Evolutionary conservation across 2,888 invertebrate species (phyloP).

Genomic region (Bhutanitis thaidina): DNA sequence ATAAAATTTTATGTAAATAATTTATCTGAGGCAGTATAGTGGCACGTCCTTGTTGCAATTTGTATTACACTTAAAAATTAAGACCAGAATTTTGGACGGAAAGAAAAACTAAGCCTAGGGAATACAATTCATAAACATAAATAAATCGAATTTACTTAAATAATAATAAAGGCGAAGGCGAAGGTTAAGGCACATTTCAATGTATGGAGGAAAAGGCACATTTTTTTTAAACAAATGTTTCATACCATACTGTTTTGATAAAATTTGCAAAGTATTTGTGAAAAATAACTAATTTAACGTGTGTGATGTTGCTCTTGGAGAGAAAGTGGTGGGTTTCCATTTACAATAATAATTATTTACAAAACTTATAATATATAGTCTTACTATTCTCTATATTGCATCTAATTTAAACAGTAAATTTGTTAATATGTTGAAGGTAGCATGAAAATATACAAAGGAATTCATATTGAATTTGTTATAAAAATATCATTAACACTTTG

Average conservation of each 20-base stretch:
- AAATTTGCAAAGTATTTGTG: conserved; percentile 30
- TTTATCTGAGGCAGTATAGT: no score
- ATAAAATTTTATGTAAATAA: no score
- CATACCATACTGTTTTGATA: background rate
- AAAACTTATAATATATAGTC: conserved; percentile 29
- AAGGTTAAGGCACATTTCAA: conserved; percentile 39
- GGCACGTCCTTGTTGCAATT: no score
- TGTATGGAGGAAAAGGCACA: conserved; percentile 36
- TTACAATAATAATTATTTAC: conserved; percentile 46
- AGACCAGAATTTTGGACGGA: conserved; percentile 69
- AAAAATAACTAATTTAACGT: background rate
- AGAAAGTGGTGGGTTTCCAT: conserved; percentile 54
- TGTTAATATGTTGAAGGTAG: conserved; percentile 8
- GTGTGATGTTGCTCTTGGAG: conserved; percentile 29
- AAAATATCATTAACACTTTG: conserved; percentile 25
- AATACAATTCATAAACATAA: conserved; percentile 22
- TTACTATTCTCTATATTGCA: conserved; percentile 36
- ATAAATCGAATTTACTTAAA: conserved; percentile 18
- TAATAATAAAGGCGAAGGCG: conserved; percentile 21
- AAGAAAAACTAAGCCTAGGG: conserved; percentile 32
- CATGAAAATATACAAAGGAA: conserved; percentile 11
- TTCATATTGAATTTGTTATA: background rate
- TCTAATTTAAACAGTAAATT: conserved; percentile 28
- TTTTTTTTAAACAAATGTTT: conserved; percentile 5
- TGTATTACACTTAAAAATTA: conserved; percentile 23